These are phyloP conservation scores for Listrodromus nycthemerus DNA, from an alignment of 2,888 invertebrate species.

Conservation along the genomic window DNA sequence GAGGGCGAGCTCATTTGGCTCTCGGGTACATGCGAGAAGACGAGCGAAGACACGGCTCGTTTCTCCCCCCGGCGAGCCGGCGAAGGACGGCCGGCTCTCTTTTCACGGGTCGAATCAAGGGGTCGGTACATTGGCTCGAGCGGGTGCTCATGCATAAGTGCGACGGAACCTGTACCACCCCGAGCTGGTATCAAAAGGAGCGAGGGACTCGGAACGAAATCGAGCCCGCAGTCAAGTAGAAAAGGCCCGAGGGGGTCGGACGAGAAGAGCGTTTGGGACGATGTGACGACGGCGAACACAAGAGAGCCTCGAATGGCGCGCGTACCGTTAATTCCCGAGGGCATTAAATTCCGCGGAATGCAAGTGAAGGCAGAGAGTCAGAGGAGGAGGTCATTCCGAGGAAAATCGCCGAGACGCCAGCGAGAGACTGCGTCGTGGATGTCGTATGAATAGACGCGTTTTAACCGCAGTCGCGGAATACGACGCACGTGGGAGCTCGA, in stretches of 20 bases:
- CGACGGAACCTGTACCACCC: neutral
- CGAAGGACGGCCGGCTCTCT: neutral
- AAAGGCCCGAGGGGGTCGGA: neutral
- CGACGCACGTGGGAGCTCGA: neutral
- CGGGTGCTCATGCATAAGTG: conserved; percentile 6
- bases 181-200: neutral
- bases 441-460: conserved; percentile 9
- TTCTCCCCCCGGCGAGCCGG: neutral
- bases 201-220: conserved; percentile 12
- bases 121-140: conserved; percentile 10
- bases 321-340: conserved; percentile 26
- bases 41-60: conserved; percentile 13
- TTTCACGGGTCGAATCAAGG: conserved; percentile 4
- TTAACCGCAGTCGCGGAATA: conserved; percentile 7
- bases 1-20: conserved; percentile 47
- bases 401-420: neutral
- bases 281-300: neutral
- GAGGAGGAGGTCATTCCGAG: neutral
- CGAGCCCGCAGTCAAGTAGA: conserved; percentile 11
- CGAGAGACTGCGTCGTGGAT: neutral
- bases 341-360: conserved; percentile 44
- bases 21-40: neutral
- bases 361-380: conserved; percentile 3
- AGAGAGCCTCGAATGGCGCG: neutral
- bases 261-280: neutral